These are phyloP conservation scores for Linyphia triangularis DNA, from an alignment of 2,888 invertebrate species.

Conservation along the genomic window DNA sequence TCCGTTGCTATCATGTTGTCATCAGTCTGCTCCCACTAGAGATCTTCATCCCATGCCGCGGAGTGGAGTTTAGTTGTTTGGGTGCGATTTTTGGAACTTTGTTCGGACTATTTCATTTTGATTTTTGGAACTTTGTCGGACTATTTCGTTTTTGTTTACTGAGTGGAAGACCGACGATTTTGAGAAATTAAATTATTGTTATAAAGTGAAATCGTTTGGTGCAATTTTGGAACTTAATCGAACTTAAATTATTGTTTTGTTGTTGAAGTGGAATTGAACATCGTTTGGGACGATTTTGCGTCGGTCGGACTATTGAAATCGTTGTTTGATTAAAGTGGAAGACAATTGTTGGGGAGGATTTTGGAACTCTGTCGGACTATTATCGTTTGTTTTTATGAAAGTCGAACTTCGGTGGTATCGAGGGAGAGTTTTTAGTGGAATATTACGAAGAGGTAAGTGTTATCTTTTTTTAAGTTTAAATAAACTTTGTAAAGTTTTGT, in stretches of 20 bases:
- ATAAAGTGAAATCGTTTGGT: too few relatives aligned
- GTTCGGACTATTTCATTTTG: not conserved
- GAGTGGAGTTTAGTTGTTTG: not conserved
- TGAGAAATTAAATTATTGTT: too few relatives aligned
- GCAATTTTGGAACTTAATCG: too few relatives aligned
- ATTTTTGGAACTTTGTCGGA: not conserved
- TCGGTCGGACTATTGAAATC: too few relatives aligned
- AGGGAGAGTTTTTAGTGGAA: not conserved
- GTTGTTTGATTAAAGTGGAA: not conserved
- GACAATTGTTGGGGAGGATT: not conserved
- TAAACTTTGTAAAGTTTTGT: too few relatives aligned
- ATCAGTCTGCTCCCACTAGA: constrained; percentile 17
- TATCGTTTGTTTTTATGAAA: not conserved
- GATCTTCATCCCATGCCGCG: constrained; percentile 14
- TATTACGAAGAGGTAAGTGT: constrained; percentile 20
- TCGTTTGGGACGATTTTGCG: too few relatives aligned
- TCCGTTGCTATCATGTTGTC: constrained; percentile 26
- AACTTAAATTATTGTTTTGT: too few relatives aligned
- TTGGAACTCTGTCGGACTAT: not conserved
- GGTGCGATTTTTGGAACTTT: not conserved
- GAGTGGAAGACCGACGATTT: too few relatives aligned
- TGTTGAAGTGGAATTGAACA: too few relatives aligned
- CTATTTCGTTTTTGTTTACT: too few relatives aligned
- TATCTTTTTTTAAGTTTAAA: too few relatives aligned
- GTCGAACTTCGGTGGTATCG: too few relatives aligned